A percentile compares a stretch with the other conserved stretches of the same genome.
Conservation (phyloP, 2,113 vertebrate genomes). For the Cariama cristata region DNA sequence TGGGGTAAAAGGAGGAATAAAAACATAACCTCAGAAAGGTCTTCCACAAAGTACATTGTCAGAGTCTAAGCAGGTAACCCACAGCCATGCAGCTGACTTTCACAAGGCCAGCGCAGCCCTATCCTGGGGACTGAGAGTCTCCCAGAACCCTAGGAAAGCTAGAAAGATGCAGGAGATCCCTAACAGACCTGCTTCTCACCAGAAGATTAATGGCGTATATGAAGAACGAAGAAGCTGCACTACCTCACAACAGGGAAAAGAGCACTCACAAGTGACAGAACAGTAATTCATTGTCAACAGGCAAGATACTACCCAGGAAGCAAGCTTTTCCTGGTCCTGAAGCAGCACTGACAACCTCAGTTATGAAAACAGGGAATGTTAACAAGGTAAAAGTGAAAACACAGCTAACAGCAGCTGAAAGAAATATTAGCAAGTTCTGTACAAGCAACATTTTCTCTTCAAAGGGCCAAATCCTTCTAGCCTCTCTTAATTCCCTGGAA, state of each 20-base stretch:
- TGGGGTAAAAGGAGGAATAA: not conserved
- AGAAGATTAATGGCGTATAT: not conserved
- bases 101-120: not conserved
- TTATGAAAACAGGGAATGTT: not conserved
- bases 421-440: not conserved
- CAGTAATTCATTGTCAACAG: not conserved
- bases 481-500: not conserved
- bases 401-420: not conserved
- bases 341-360: not conserved
- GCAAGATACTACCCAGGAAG: not conserved
- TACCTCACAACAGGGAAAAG: not conserved
- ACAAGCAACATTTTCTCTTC: not conserved
- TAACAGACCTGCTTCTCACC: not conserved
- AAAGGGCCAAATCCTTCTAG: not conserved
- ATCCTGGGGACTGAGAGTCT: not conserved
- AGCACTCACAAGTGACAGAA: not conserved
- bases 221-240: not conserved
- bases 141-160: not conserved
- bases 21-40: not conserved
- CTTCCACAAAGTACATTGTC: not conserved
- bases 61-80: not conserved
- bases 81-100: too few relatives aligned
- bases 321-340: not conserved
- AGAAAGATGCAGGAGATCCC: not conserved
- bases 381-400: not conserved